phyloP scores from a whole-genome alignment of 1,140 invertebrate genomes.

The Diuraphis noxia region DNA sequence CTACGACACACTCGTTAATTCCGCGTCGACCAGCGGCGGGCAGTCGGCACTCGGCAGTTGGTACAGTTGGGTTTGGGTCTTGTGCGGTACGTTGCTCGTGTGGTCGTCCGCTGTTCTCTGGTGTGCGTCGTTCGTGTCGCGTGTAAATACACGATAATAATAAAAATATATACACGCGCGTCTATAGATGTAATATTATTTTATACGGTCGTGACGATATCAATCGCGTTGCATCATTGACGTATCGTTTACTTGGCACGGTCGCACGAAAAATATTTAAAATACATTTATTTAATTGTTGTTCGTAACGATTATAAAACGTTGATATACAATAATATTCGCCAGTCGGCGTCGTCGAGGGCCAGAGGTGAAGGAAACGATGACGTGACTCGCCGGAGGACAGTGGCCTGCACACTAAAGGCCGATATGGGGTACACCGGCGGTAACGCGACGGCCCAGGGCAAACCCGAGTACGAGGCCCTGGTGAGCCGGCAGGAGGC shows the following conservation, averaged over 20 bases:
- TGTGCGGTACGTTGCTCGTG: background rate
- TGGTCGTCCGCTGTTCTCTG: background rate
- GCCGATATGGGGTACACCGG: conserved; percentile 33
- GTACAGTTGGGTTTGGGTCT: conserved; percentile 25
- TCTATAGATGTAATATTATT: background rate
- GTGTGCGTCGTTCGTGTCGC: background rate
- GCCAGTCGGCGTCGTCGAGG: background rate
- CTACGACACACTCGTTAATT: background rate
- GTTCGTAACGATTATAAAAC: background rate
- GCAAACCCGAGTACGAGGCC: conserved; percentile 73
- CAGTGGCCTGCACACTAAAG: too few species aligned
- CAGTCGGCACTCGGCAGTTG: background rate
- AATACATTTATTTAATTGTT: background rate
- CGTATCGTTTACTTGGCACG: background rate
- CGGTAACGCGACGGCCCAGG: conserved; percentile 25
- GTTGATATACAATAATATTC: background rate
- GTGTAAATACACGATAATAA: background rate
- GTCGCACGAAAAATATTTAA: background rate
- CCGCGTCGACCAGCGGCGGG: background rate
- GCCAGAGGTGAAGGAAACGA: background rate
- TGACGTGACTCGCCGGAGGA: background rate
- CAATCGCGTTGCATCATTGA: background rate
- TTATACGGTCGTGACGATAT: background rate
- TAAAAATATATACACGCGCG: background rate
- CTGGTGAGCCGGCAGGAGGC: conserved; percentile 84